Evolutionary conservation across 2,113 vertebrate species (phyloP).

Genomic region (Phodopus roborovskii): DNA sequence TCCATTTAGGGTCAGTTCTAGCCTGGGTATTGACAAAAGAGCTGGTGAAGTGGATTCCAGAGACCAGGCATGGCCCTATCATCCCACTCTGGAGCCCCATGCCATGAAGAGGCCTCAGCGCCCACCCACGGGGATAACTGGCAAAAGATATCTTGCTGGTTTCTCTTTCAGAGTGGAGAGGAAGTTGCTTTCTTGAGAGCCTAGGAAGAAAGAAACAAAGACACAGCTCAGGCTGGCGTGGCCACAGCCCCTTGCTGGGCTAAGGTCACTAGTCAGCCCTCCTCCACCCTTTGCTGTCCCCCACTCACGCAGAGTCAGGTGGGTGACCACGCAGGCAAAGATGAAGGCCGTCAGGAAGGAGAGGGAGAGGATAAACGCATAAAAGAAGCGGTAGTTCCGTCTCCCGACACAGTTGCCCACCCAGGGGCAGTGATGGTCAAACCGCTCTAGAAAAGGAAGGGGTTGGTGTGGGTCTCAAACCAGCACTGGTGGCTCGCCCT

Average conservation of each 20-base stretch:
- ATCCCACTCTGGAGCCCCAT: neutral
- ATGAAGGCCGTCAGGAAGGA: constrained; percentile 98
- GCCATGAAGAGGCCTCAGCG: neutral
- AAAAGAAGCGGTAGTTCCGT: constrained; percentile 98
- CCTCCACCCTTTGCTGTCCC: neutral
- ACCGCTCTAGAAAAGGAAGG: constrained; percentile 89
- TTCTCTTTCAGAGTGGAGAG: constrained; percentile 92
- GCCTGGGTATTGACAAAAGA: neutral
- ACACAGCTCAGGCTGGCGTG: neutral
- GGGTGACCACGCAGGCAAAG: constrained; percentile 96
- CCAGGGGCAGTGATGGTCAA: constrained; percentile 99
- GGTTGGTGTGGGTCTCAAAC: rapidly evolving
- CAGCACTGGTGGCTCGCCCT: neutral
- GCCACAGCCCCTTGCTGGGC: neutral
- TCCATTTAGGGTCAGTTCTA: neutral
- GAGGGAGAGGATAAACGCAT: constrained; percentile 97
- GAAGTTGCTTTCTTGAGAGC: constrained; percentile 91
- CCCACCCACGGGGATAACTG: neutral
- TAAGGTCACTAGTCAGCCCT: neutral
- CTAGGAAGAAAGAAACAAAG: constrained; percentile 83
- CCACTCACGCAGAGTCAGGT: constrained; percentile 94
- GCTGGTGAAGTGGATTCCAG: neutral
- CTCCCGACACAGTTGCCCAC: constrained; percentile 99
- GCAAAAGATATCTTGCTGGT: constrained; percentile 98
- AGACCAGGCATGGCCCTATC: neutral